Evolutionary conservation across 1,140 invertebrate species (phyloP), one percentile per base, ranked within the genome.

Genomic region (Drosophila arizonae): DNA sequence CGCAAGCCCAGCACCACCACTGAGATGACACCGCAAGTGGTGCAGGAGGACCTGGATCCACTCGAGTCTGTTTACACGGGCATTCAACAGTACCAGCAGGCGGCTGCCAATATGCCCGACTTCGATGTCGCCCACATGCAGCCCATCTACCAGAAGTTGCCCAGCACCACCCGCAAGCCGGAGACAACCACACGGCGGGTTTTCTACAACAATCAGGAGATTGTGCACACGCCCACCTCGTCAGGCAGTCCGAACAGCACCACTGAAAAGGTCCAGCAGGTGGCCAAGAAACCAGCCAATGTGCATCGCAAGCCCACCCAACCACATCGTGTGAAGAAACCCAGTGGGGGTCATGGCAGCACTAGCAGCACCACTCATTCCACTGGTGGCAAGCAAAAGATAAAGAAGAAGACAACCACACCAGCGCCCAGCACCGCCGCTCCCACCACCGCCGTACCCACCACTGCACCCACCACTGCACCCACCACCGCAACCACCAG

Each of bases 1-100:
- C 76, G 90, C 10, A 89, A 79, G 43, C 74, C 86, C 3, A 69
- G 39, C 9, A 72, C 55, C 54, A 77, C 6, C 43, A 87, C 90
- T 0, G 64, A 72, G 56, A 60, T 89, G 33, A 87, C 84, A 6
- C 90, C 90, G 5, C 90, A 91, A 48, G 87, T 91, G 55, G 87
- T 91, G 30, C 90, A 91, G 36, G 90, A 91, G 65, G 90, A 91
- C 33, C 56, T 91, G 3, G 90, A 81, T 56, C 85, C 90, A 21
- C 58, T 82, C 61, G 90, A 91, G 45, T 91, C 90, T 0, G 90
- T 91, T 2, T 91, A 91, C 11, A 90, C 90, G n/a, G 90, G 90
- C 17, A 90, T 91, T 41, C 82, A 91, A 48, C 90, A 91, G 45
- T 91, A 91, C 67, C 90, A 91, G 24, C 78, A 91, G 65, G 56